Percentiles rank a stretch among this genome's conserved stretches.
Conservation (phyloP, 2,113 vertebrate genomes). For the Oophaga pumilio region DNA sequence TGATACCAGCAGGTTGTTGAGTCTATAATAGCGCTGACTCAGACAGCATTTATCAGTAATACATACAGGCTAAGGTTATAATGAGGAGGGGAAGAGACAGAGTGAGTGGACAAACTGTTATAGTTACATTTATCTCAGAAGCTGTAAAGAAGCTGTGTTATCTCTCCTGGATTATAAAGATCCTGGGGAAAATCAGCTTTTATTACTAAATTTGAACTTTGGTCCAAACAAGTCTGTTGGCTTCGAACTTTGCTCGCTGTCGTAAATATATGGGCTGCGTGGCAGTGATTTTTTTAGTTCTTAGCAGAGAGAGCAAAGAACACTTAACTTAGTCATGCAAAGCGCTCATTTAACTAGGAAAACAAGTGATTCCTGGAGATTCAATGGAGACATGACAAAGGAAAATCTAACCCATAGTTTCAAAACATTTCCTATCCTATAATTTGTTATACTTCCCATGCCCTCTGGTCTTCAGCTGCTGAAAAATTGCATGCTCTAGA, state of each 20-base stretch:
- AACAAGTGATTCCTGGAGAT: constrained; percentile 28
- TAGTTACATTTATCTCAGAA: constrained; percentile 64
- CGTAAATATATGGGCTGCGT: constrained; percentile 69
- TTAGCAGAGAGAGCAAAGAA: constrained; percentile 68
- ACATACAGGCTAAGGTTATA: constrained; percentile 41
- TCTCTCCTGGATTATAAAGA: constrained; percentile 59
- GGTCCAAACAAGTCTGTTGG: constrained; percentile 67
- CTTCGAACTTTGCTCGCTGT: constrained; percentile 74
- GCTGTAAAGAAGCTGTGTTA: constrained; percentile 63
- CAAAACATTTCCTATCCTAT: constrained; percentile 10
- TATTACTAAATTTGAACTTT: constrained; percentile 71
- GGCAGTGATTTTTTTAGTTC: constrained; percentile 65
- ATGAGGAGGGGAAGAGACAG: neutral
- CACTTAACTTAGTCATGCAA: constrained; percentile 62
- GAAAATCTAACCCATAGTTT: neutral
- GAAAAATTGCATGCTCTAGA: neutral
- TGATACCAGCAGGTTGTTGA: constrained; percentile 17
- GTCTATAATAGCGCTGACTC: constrained; percentile 51
- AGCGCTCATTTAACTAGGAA: constrained; percentile 20
- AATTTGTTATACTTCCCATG: neutral
- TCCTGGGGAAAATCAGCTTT: constrained; percentile 61
- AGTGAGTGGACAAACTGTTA: constrained; percentile 58
- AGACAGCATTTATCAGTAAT: constrained; percentile 44
- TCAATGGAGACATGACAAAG: neutral
- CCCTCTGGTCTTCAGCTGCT: neutral